Conservation (phyloP, 2,113 vertebrate species). For the Rhea americana region DNA sequence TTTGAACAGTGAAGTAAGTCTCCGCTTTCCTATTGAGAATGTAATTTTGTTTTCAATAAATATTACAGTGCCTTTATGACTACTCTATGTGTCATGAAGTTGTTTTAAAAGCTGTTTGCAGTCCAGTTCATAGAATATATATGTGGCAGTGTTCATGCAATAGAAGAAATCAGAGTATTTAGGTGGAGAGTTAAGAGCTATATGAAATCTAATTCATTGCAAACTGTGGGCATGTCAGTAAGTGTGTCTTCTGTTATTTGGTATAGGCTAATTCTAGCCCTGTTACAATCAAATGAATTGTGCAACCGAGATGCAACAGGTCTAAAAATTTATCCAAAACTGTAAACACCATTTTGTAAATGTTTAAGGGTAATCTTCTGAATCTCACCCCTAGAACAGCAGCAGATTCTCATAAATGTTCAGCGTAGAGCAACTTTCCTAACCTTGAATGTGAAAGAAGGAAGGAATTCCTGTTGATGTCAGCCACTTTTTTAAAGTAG, state of each 20-base stretch:
- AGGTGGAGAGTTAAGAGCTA: background rate
- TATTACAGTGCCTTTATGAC: background rate
- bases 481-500: background rate
- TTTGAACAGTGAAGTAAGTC: constrained; percentile 90
- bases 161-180: background rate
- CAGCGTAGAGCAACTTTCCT: background rate
- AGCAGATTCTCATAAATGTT: background rate
- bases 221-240: background rate
- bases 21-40: background rate
- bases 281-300: background rate
- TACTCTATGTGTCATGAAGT: background rate
- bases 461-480: background rate
- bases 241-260: background rate
- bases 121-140: background rate
- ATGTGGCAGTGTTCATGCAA: background rate
- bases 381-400: background rate
- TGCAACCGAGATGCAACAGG: background rate
- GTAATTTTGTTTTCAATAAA: background rate
- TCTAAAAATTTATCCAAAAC: background rate
- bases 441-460: background rate
- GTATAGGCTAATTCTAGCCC: fast-evolving
- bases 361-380: background rate
- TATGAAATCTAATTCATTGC: background rate
- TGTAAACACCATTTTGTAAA: background rate
- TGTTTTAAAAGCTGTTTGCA: background rate